Base-by-base conservation (phyloP, 2,113 vertebrate genomes). In the Lates calcarifer region DNA sequence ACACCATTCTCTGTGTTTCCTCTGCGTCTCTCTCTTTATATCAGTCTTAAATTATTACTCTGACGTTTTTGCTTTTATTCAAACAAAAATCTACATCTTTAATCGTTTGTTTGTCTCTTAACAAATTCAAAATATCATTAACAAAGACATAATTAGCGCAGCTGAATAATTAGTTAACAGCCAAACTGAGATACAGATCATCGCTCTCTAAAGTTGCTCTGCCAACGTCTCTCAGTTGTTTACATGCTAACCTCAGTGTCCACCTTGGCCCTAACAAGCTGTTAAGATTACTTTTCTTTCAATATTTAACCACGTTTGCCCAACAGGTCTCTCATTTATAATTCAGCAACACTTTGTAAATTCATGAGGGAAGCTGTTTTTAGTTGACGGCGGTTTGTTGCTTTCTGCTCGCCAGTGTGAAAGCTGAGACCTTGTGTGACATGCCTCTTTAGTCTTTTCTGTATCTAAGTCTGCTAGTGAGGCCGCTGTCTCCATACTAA, bases 401-500 rank as follows among this genome's bases (percentile, higher is more conserved):
- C 28, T 74, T 49, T 61, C 45, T 29, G 20, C 29, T 18, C 18
- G 65, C 18, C 1, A 10, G 61, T 35, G 10, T 65, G 57, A 65
- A 81, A 87, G 61, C 29, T 0, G 8, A 67, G 65, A 87, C 72
- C 29, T 75, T 18, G 43, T 7, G 35, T 68, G 73, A 56, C 53
- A 22, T 56, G 35, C 10, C 56, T 87, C 31, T 51, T 83, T 56
- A 74, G 63, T 72, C 37, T 60, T 69, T 41, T 67, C 76, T 66
- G 17, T 39, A 26, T 74, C 3, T n/a, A 26, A 26, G 62, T 81
- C 33, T 77, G 56, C 11, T 28, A 1, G 17, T 9, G 47, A 70
- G 64, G 68, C 61, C 6, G 3, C 26, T 22, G 63, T 83, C 56
- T 66, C 74, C 57, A 64, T 70, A 33, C 86, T 85, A 84, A 90